Base-by-base conservation (phyloP, 2,888 invertebrate genomes). In the Caenorhabditis macrosperma region DNA sequence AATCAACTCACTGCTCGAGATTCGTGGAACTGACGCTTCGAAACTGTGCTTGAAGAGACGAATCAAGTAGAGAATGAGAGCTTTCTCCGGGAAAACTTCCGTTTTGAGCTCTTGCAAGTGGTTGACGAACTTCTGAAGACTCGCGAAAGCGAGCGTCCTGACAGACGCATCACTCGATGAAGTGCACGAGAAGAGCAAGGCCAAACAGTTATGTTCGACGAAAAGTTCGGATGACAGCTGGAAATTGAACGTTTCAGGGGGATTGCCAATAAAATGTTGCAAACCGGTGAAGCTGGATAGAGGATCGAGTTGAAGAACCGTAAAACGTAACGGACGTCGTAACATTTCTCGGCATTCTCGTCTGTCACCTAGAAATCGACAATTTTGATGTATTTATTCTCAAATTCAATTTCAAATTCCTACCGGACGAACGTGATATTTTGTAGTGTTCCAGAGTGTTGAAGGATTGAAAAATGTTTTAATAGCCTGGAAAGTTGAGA, bases 21-120 rank as follows among this genome's bases (percentile, higher is more conserved):
- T 59, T 22, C 86, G 63, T 0, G 82, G 82, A 10, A 82, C 78
- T 9, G 79, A 50, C 3, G 61, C 41, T 1, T 82, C 81, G 46
- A 87, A 67, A 63, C 87, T 83, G 28, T 86, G 85, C 64, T 85
- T 86, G 80, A 87, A 87, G 33, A 83, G 54, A 9, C 82, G 69
- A 20, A 88, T 68, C 6, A 88, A 57, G 50, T 85, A 86, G 5
- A 81, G 55, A 54, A 82, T 77, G 4, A 86, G 60, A 0, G 77
- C 48, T 59, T 82, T 83, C 64, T 87, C 87, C 3, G 59, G 50
- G 64, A 88, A 88, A n/a, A 81, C 59, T 54, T 88, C 87, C 9
- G 78, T 80, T 33, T 82, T 82, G 46, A 84, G 64, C 30, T 84
- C 83, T 79, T 85, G 74, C 17, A 88, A 41, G 6, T 78, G 69